Evolutionary conservation across 1,140 invertebrate genomes (phyloP).

Genomic region (Nixonia krombeini): DNA sequence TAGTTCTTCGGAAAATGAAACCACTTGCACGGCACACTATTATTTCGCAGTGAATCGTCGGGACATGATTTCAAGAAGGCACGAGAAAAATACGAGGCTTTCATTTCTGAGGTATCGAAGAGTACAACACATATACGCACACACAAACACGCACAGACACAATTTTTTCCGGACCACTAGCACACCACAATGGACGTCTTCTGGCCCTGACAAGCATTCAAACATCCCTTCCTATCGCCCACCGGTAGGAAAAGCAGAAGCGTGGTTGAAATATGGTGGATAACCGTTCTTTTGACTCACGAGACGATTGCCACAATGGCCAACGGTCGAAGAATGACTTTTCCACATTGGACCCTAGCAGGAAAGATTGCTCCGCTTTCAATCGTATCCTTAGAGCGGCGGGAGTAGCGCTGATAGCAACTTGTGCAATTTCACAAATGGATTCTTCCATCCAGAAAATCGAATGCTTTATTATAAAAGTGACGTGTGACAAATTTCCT

Average conservation of each 20-base stretch:
- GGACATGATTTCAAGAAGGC: conserved; percentile 38
- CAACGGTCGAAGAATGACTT: conserved; percentile 51
- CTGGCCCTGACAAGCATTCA: conserved; percentile 71
- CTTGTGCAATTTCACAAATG: conserved; percentile 69
- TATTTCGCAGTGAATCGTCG: conserved; percentile 41
- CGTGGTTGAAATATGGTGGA: conserved; percentile 43
- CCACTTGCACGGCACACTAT: conserved; percentile 36
- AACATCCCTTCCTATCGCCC: conserved; percentile 48
- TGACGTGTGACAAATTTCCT: neutral
- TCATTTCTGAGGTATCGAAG: conserved; percentile 56
- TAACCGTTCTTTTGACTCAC: conserved; percentile 48
- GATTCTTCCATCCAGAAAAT: conserved; percentile 59
- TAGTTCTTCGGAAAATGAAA: conserved; percentile 41
- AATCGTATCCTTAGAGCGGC: conserved; percentile 27
- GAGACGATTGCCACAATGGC: conserved; percentile 46
- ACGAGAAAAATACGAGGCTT: conserved; percentile 30
- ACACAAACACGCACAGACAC: no score
- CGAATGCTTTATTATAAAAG: conserved; percentile 59
- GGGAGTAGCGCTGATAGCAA: conserved; percentile 65
- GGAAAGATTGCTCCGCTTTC: conserved; percentile 49
- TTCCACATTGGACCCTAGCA: conserved; percentile 40
- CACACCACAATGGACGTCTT: conserved; percentile 66
- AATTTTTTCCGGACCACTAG: conserved; percentile 69
- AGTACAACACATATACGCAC: conserved; percentile 64
- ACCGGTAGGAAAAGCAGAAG: conserved; percentile 38